Evolutionary conservation across 2,888 invertebrate genomes (phyloP), one percentile per base, ranked within the genome.

Genomic region (Lasioglossum leucozonium): DNA sequence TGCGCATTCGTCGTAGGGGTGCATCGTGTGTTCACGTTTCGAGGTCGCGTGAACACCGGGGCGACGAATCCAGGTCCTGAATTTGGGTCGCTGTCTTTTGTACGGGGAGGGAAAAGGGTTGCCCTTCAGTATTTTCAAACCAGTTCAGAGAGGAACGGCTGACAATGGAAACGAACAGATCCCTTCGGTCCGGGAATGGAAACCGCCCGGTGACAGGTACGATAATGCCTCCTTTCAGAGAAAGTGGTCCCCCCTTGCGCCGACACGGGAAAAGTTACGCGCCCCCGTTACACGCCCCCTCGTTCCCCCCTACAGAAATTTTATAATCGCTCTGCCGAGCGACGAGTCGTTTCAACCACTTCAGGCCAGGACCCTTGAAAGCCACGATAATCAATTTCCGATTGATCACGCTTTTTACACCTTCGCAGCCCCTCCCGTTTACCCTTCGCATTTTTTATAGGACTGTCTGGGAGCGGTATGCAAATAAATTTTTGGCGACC

Each of bases 61-160:
- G 65, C 69, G 65, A 77, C 77, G 69, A 77, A 84, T 79, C 71
- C 77, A 71, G 47, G 62, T 62, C 69, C 42, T 67, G 81, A 84
- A 89, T 89, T 89, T 84, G 62, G 89, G 89, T 89, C 89, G 82
- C 75, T 82, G 62, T 76, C 77, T 88, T 84, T 89, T 89, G 82
- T 87, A 75, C 81, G 73, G 30, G 47, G 65, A 58, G 69, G 67
- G 72, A 73, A 44, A 84, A 73, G 86, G 89, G 88, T 88, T 89
- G 89, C 86, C 88, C 86, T 88, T 85, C 81, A 86, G 82, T 86
- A 88, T 84, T 86, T 88, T 47, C 74, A 86, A 86, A 89, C 86
- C 89, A 80, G 84, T 88, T 79, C 80, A 55, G 51, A 62, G 82
- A 26, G 75, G 65, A n/a, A 78, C 58, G 72, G 72, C 44, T 69